Evolutionary conservation across 2,888 invertebrate genomes (phyloP).

Genomic region (Toxonevra muliebris): DNA sequence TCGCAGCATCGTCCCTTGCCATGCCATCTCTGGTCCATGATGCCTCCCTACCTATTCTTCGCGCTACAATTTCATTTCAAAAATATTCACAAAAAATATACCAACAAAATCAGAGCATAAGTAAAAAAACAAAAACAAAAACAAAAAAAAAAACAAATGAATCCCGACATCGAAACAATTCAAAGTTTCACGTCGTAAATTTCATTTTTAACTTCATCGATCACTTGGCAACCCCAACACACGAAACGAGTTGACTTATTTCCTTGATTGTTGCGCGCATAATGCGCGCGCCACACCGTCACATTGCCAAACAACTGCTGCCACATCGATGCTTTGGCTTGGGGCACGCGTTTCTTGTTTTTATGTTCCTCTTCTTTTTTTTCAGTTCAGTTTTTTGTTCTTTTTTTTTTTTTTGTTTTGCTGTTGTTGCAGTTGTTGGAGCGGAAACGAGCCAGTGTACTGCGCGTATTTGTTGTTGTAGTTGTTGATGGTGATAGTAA

Average conservation of each 20-base stretch:
- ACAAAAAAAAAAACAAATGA: conserved; percentile 11
- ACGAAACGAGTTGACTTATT: conserved; percentile 46
- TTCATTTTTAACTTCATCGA: conserved; percentile 62
- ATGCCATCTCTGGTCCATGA: too few relatives aligned
- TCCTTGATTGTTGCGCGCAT: conserved; percentile 39
- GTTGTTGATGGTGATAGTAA: not conserved
- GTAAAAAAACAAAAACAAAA: not conserved
- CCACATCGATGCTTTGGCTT: not conserved
- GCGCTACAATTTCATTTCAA: too few relatives aligned
- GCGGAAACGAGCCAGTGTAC: conserved; percentile 2
- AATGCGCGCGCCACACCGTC: not conserved
- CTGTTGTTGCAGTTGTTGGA: not conserved
- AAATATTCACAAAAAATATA: too few relatives aligned
- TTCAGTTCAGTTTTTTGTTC: conserved; percentile 2
- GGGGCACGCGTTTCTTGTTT: conserved; percentile 35
- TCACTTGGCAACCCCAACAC: conserved; percentile 51
- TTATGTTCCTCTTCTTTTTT: conserved; percentile 15
- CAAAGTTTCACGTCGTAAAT: conserved; percentile 64
- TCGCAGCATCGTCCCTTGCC: too few relatives aligned
- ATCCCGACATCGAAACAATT: conserved; percentile 47
- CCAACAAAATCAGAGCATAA: too few relatives aligned
- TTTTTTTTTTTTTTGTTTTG: not conserved
- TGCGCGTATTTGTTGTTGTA: not conserved
- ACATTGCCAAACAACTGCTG: not conserved
- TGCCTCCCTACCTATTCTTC: too few relatives aligned